These are phyloP conservation scores for Caloenas nicobarica DNA, from an alignment of 2,113 vertebrate species.

Conservation along the genomic window DNA sequence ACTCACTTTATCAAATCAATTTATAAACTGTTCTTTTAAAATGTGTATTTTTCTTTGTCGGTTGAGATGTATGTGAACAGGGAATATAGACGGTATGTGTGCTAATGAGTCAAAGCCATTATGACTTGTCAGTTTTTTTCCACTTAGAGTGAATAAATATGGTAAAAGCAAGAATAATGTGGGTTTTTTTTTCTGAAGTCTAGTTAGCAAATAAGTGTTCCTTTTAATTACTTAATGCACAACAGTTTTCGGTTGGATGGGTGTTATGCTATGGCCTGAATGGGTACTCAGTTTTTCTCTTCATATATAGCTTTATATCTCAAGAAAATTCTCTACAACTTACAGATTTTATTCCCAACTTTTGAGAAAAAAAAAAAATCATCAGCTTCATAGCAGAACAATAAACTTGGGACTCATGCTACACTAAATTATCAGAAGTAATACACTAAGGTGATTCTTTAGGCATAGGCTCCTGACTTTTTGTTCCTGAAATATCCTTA, in stretches of 20 bases:
- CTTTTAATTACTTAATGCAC: neutral
- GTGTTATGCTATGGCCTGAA: neutral
- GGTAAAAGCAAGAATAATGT: neutral
- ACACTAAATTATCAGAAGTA: neutral
- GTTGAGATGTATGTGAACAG: neutral
- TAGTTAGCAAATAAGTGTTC: neutral
- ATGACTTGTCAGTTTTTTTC: neutral
- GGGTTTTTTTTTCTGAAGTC: neutral
- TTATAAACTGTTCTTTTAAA: slow-evolving; percentile 30
- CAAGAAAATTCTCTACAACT: neutral
- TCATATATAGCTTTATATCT: neutral
- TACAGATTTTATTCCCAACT: neutral
- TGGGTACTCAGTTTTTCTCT: neutral
- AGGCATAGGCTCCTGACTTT: neutral
- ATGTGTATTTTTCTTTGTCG: neutral
- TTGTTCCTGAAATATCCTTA: neutral
- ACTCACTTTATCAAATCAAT: slow-evolving; percentile 18
- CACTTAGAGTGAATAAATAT: slow-evolving; percentile 21
- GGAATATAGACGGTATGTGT: neutral
- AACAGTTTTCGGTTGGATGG: neutral
- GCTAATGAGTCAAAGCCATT: neutral
- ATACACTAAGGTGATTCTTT: neutral
- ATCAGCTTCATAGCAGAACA: neutral
- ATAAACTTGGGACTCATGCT: neutral
- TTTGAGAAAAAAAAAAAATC: neutral